Percentiles rank a stretch among this genome's conserved stretches.
Evolutionary conservation across 2,113 vertebrate species (phyloP).

Genomic region (Potamarius usumacintae): DNA sequence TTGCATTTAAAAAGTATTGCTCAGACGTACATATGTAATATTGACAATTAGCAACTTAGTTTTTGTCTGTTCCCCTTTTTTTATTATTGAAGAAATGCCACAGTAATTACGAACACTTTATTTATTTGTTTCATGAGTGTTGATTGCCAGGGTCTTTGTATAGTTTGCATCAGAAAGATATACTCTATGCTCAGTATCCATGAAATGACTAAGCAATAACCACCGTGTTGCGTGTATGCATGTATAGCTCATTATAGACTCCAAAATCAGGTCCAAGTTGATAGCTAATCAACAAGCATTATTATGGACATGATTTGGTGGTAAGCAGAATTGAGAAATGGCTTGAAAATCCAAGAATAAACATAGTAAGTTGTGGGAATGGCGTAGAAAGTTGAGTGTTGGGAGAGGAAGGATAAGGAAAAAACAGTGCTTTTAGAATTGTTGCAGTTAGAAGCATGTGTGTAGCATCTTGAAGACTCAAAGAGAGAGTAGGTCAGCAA

Average conservation of each 20-base stretch:
- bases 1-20: background rate
- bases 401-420: background rate
- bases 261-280: background rate
- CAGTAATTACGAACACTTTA: background rate
- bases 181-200: background rate
- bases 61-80: background rate
- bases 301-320: background rate
- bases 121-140: background rate
- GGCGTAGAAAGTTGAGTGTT: background rate
- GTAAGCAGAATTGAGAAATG: background rate
- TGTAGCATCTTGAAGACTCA: background rate
- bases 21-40: background rate
- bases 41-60: background rate
- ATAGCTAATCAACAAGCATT: background rate
- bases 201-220: background rate
- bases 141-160: background rate
- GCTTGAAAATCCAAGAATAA: background rate
- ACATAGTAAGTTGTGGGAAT: background rate
- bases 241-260: background rate
- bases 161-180: background rate
- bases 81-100: background rate
- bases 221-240: background rate
- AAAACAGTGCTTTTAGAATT: background rate
- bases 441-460: background rate
- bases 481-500: background rate